Base-by-base conservation (phyloP, 2,888 invertebrate genomes). In the Cataglyphis albicans region DNA sequence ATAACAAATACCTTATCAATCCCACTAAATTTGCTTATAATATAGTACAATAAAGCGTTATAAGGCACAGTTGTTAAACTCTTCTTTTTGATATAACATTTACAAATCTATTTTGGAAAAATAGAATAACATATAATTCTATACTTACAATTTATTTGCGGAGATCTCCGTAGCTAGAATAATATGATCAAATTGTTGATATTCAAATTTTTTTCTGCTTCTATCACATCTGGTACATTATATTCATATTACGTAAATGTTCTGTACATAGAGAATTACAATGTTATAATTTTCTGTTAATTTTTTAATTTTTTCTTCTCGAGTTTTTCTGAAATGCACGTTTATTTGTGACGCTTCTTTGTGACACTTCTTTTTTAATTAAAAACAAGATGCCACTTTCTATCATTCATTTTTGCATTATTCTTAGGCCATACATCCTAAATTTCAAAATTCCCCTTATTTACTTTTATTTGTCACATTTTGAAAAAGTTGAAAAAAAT, bases 401-500 rank as follows among this genome's bases (percentile, higher is more conserved):
- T 38, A 65, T 15, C 38, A n/a, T 41, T 35, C n/a, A 55, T 29
- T 29, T 9, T 29, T 12, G 29, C 25, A 38, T 38, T 18, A 38
- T 38, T 18, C 38, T 18, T n/a, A 73, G 25, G 12, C 48, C 35
- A 25, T 25, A 25, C 12, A 21, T 44, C 25, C 35, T 64, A 21
- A 35, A 55, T 41, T 64, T 32, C 15, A 38, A 18, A 7, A 52
- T 52, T 52, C 3, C n/a, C 5, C 32, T 55, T 10, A 41, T 80
- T 63, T 48, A 18, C 15, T 44, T 32, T 38, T 15, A 25, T 76
- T n/a, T 32, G 35, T 78, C 74, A 82, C 68, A 82, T 21, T 67
- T 86, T 25, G 18, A 85, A 72, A 55, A 57, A 38, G 5, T 81
- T 83, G n/a, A 89, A 73, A 6, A 91, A 9, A 12, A 32, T 86